These are phyloP conservation scores for Oceanodroma tethys DNA, from an alignment of 2,113 vertebrate species.

Conservation along the genomic window DNA sequence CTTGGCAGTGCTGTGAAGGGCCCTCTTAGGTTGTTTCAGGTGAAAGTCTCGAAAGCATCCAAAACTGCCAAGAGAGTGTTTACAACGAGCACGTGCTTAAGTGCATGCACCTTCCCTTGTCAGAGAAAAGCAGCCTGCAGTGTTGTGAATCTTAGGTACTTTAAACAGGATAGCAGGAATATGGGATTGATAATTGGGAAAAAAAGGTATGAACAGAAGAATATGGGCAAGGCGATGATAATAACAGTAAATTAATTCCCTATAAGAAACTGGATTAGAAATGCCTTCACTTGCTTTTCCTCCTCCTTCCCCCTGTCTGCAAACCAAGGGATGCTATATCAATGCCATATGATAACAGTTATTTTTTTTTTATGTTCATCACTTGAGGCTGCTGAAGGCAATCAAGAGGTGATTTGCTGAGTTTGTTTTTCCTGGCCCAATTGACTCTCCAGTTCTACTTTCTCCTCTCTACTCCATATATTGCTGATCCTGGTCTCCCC, in stretches of 20 bases:
- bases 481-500: background rate
- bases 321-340: background rate
- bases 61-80: background rate
- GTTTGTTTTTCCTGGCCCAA: background rate
- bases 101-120: background rate
- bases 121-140: background rate
- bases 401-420: background rate
- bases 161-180: background rate
- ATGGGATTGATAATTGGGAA: background rate
- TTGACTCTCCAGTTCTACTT: background rate
- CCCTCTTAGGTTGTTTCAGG: background rate
- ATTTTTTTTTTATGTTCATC: background rate
- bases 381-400: background rate
- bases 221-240: background rate
- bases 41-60: background rate
- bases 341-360: background rate
- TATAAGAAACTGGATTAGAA: background rate
- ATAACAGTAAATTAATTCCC: background rate
- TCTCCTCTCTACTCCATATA: background rate
- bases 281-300: background rate
- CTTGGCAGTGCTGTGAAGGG: background rate
- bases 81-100: accelerated
- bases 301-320: background rate
- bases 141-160: background rate
- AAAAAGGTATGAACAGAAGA: background rate